Conservation (phyloP, 2,888 invertebrate species). For the Cephus runcator region DNA sequence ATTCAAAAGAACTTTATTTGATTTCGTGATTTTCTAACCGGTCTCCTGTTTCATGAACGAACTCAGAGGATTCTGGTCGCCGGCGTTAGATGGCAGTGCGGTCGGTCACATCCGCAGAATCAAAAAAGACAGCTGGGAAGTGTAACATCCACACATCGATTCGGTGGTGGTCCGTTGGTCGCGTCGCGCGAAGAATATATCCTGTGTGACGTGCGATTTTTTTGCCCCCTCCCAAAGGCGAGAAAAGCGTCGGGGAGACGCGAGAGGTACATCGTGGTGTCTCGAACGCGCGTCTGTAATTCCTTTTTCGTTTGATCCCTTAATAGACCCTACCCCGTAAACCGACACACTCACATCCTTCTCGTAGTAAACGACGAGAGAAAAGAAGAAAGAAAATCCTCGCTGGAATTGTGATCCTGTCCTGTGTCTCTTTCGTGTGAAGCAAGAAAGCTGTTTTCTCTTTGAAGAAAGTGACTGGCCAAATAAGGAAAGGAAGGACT, state of each 20-base stretch:
- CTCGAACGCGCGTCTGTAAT: neutral
- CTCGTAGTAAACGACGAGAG: neutral
- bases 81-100: conserved; percentile 39
- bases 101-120: conserved; percentile 55
- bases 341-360: neutral
- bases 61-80: neutral
- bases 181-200: conserved; percentile 3
- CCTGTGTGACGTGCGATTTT: conserved; percentile 15
- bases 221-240: conserved; percentile 10
- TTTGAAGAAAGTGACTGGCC: neutral
- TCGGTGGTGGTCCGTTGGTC: conserved; percentile 41
- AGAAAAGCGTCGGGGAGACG: conserved; percentile 5
- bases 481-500: neutral
- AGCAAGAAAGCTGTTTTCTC: neutral
- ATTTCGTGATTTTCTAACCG: neutral
- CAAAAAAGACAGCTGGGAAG: conserved; percentile 62
- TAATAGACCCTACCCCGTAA: neutral
- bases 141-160: conserved; percentile 61
- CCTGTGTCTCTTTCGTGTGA: neutral
- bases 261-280: conserved; percentile 12
- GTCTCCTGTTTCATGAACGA: neutral
- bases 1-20: neutral
- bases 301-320: neutral
- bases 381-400: neutral
- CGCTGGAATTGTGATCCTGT: neutral